Evolutionary conservation across 2,797 vertebrate species (phyloP).

Genomic region (Ptychadena robeensis): DNA sequence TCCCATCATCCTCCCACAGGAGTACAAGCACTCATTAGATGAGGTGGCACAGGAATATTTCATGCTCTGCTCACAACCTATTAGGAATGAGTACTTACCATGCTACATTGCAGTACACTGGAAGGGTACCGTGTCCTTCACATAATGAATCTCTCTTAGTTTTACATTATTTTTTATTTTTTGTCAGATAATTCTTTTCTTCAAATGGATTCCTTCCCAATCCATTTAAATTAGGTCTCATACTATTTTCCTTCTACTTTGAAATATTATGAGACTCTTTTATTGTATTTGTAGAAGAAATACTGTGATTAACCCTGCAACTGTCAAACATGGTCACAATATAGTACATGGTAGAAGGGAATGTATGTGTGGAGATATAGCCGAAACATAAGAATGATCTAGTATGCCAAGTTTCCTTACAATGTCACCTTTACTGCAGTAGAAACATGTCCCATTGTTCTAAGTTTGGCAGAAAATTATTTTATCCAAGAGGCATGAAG

Average conservation of each 20-base stretch:
- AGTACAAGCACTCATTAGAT: conserved; percentile 92
- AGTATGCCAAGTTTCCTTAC: neutral
- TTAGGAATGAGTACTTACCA: conserved; percentile 95
- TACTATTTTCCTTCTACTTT: conserved; percentile 61
- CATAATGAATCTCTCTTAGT: conserved; percentile 82
- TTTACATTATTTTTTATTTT: conserved; percentile 59
- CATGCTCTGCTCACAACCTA: conserved; percentile 91
- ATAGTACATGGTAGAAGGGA: neutral
- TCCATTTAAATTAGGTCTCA: conserved; percentile 71
- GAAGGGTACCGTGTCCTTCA: conserved; percentile 94
- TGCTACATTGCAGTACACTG: conserved; percentile 84
- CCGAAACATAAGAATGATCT: neutral
- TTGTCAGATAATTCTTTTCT: conserved; percentile 68
- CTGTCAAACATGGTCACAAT: neutral
- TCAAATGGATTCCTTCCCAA: conserved; percentile 65
- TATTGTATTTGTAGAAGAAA: conserved; percentile 7
- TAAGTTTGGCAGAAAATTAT: too few relatives aligned
- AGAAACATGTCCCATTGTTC: too few relatives aligned
- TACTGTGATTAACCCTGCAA: conserved; percentile 12
- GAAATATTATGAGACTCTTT: conserved; percentile 57
- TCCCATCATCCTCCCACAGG: conserved; percentile 80
- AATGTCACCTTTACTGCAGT: neutral
- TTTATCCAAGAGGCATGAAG: too few relatives aligned
- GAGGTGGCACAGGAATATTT: conserved; percentile 91
- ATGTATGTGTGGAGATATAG: neutral